A percentile compares a stretch with the other conserved stretches of the same genome.
These are phyloP conservation scores for Teleogryllus occipitalis DNA, from an alignment of 1,140 invertebrate genomes.

Conservation along the genomic window DNA sequence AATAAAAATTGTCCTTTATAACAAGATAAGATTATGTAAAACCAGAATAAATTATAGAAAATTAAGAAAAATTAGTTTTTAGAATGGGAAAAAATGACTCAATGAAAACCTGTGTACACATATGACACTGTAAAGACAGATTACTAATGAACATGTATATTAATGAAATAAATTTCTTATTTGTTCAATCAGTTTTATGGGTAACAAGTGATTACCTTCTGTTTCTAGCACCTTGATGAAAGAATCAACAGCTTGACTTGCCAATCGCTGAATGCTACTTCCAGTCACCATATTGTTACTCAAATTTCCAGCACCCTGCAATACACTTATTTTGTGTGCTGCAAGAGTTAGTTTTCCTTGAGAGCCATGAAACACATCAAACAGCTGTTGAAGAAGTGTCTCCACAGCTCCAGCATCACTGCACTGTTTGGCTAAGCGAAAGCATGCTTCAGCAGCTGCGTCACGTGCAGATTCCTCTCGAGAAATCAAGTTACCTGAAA, in stretches of 20 bases:
- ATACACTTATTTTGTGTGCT: slow-evolving; percentile 80
- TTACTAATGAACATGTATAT: too few relatives aligned
- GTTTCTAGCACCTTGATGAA: slow-evolving; percentile 73
- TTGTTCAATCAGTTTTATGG: too few relatives aligned
- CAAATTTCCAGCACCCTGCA: slow-evolving; percentile 75
- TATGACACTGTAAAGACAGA: too few relatives aligned
- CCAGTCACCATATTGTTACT: slow-evolving; percentile 61
- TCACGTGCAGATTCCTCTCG: slow-evolving; percentile 69
- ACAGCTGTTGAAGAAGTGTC: slow-evolving; percentile 61
- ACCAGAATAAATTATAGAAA: too few relatives aligned
- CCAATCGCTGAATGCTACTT: slow-evolving; percentile 48
- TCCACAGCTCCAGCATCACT: slow-evolving; percentile 57
- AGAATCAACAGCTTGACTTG: slow-evolving; percentile 51
- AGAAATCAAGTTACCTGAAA: slow-evolving; percentile 63
- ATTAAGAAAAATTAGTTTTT: too few relatives aligned
- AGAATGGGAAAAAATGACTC: too few relatives aligned
- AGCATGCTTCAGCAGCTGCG: slow-evolving; percentile 60
- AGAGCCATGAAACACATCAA: slow-evolving; percentile 78
- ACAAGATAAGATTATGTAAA: too few relatives aligned
- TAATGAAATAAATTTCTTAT: too few relatives aligned
- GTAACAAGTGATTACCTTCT: slow-evolving; percentile 45
- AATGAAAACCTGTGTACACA: too few relatives aligned
- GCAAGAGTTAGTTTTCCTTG: slow-evolving; percentile 86
- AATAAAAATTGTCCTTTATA: too few relatives aligned
- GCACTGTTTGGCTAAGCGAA: slow-evolving; percentile 62